Evolutionary conservation across 2,797 vertebrate genomes (phyloP).

Genomic region (Cynodonichthys magdalenae): DNA sequence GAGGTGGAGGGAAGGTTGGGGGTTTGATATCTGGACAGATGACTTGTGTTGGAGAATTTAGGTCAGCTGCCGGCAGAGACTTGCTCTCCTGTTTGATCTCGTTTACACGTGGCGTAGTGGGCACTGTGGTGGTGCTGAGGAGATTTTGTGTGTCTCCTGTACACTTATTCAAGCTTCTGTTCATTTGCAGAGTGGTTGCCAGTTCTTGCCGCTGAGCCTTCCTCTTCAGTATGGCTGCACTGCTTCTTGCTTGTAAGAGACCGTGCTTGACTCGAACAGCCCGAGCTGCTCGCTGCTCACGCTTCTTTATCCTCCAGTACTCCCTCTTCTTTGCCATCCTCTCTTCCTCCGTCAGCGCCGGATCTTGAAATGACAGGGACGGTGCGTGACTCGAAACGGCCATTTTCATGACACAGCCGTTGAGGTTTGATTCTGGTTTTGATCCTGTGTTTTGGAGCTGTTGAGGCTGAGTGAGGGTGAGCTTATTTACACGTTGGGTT

Average conservation of each 20-base stretch:
- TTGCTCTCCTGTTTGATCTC: slow-evolving; percentile 72
- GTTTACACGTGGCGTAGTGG: slow-evolving; percentile 21
- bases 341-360: slow-evolving; percentile 63
- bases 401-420: slow-evolving; percentile 70
- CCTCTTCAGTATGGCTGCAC: slow-evolving; percentile 49
- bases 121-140: neutral
- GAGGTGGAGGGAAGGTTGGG: slow-evolving; percentile 39
- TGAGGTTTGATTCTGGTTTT: neutral
- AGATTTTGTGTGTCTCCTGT: slow-evolving; percentile 16
- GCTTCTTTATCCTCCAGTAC: slow-evolving; percentile 81
- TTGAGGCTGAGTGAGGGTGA: slow-evolving; percentile 55
- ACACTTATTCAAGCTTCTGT: neutral
- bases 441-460: slow-evolving; percentile 21
- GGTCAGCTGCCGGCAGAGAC: slow-evolving; percentile 56
- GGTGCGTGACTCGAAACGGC: slow-evolving; percentile 33
- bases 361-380: neutral
- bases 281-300: slow-evolving; percentile 78
- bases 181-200: neutral
- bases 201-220: slow-evolving; percentile 52
- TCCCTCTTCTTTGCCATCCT: slow-evolving; percentile 75
- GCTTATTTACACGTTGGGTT: slow-evolving; percentile 28
- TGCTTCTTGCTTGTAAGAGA: slow-evolving; percentile 49
- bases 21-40: slow-evolving; percentile 67
- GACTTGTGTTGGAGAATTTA: slow-evolving; percentile 50
- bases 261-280: slow-evolving; percentile 61